Base-by-base conservation (phyloP, 1,140 invertebrate genomes). In the Eubasilissa regina region DNA sequence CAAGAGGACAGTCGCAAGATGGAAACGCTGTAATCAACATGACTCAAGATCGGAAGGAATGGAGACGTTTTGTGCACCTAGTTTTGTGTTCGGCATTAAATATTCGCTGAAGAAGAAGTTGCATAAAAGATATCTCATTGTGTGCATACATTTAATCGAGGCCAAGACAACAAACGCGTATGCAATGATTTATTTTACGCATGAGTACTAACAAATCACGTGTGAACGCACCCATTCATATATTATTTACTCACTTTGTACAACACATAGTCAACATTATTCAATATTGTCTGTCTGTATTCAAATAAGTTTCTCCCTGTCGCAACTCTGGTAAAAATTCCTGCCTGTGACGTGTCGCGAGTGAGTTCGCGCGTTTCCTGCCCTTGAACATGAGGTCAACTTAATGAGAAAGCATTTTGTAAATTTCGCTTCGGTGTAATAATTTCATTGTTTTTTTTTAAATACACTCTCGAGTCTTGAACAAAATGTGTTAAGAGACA, bases 141-240 rank as follows among this genome's bases (percentile, higher is more conserved):
- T 35, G 25, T 35, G 25, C 25, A 35, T 58, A 19, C 17, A 58
- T 19, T 58, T 58, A 15, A 58, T 10, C 17, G 55, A 58, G 55
- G 55, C 21, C 55, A 58, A 10, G 9, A 58, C 21, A 19, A 21
- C 17, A 58, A 58, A 15, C 17, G 55, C 12, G 55, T 8, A 58
- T 4, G 21, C 17, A 58, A 58, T 58, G 55, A 15, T 58, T 21
- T 58, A 58, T 58, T 58, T 58, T 58, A 58, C 55, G 55, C 55
- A 21, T 58, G 55, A 58, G 17, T 58, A 12, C 17, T 21, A 15
- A 15, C 55, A 58, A 58, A 58, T 58, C 55, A 58, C 15, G 55
- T 58, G 17, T 35, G 8, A 58, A 58, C 55, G 21, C 17, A 21
- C 55, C 55, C 55, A 58, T 58, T 58, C 55, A 58, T 58, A 58